Evolutionary conservation across 2,888 invertebrate species (phyloP), one percentile per base, ranked within the genome.

Genomic region (Lottia gigantea): DNA sequence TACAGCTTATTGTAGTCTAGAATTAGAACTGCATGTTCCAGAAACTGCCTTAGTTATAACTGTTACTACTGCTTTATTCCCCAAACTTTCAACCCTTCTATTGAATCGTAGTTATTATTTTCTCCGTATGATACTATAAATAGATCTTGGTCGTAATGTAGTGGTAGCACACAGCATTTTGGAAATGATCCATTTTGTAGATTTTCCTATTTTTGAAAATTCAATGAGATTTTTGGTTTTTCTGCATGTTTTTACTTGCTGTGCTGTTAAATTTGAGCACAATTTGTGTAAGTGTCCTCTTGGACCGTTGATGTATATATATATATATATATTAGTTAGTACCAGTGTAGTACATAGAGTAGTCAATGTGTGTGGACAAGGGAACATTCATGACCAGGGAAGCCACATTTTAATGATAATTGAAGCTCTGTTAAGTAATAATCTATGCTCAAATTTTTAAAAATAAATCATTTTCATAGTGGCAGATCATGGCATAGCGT

Each of bases 341-440:
- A 40, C 40, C 40, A 40, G 40, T 40, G 40, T 40, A 40, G 40
- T 40, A 40, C 19, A 23, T 55, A 55, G 55, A 55, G 55, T 55
- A 55, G 55, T 55, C 55, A 55, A 55, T 55, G 55, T 55, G 55
- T 55, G 55, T 55, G 55, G 55, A 55, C 55, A 55, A 23, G 55
- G 40, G 55, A 23, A 23, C 55, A 55, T 19, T 14, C 19, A 14
- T 55, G 19, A 74, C 74, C 74, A 74, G 74, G 74, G 74, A 72
- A 71, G 74, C 74, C 74, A 71, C 66, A 62, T 61, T 65, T 40
- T 45, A 55, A 45, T 16, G 40, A 68, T 23, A 45, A 65, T 64
- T 69, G 64, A 31, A 49, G 49, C 61, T 62, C 66, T 70, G 66
- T 70, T 25, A 40, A 40, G 40, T 40, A 8, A 40, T 40, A 40